Percentiles rank a stretch among this genome's conserved stretches.
Conservation (phyloP, 2,797 vertebrate genomes). For the Poeciliopsis infans region DNA sequence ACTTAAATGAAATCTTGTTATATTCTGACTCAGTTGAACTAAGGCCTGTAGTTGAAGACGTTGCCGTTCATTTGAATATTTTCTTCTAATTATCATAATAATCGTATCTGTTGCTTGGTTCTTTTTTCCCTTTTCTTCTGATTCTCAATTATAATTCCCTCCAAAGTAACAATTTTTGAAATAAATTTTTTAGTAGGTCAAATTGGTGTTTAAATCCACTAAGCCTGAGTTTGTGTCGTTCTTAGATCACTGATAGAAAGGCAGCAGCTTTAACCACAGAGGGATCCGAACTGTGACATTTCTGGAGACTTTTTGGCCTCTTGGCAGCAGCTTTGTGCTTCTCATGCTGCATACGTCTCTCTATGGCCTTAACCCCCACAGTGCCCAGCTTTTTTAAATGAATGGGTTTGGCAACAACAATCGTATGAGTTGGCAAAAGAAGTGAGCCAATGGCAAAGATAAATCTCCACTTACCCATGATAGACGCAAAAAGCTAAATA, state of each 20-base stretch:
- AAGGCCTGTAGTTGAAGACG: too few species aligned
- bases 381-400: neutral
- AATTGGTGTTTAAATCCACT: neutral
- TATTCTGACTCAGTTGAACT: too few species aligned
- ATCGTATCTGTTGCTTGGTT: neutral
- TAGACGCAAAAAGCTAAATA: neutral
- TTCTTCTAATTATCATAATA: neutral
- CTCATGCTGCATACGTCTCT: too few species aligned
- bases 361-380: too few species aligned
- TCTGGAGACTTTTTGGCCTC: neutral
- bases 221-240: neutral
- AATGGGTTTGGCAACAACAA: neutral
- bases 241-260: neutral
- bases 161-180: neutral
- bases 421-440: neutral
- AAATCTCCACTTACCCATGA: neutral
- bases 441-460: neutral
- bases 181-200: neutral
- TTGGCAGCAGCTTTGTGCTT: too few species aligned
- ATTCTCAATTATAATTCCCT: neutral
- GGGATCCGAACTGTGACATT: neutral
- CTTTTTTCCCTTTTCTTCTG: neutral
- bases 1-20: neutral
- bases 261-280: neutral
- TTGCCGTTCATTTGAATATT: neutral